A percentile compares a stretch with the other conserved stretches of the same genome.
These are phyloP conservation scores for Drosophila takahashii DNA, from an alignment of 1,140 invertebrate genomes.

Conservation along the genomic window DNA sequence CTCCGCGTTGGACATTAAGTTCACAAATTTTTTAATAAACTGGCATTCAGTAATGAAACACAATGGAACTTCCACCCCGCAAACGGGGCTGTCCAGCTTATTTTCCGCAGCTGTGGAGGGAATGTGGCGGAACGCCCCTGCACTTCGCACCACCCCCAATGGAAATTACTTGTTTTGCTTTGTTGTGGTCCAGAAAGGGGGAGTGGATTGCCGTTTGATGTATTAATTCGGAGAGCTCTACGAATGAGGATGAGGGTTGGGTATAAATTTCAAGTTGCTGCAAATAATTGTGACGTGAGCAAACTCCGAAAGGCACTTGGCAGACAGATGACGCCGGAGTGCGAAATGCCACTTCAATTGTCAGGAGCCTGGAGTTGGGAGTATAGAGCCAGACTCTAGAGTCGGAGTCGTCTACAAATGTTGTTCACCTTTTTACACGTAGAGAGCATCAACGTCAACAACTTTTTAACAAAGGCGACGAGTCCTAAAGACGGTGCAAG, in stretches of 20 bases:
- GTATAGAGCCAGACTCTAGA: conserved; percentile 22
- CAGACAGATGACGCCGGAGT: conserved; percentile 63
- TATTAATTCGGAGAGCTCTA: conserved; percentile 55
- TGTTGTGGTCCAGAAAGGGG: conserved; percentile 55
- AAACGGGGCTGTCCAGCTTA: conserved; percentile 20
- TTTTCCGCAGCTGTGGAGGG: conserved; percentile 9
- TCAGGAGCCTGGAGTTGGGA: conserved; percentile 28
- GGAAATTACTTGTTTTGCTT: conserved; percentile 71
- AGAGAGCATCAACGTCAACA: conserved; percentile 79
- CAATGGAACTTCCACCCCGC: conserved; percentile 44
- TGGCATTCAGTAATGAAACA: conserved; percentile 66
- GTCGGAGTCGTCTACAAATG: conserved; percentile 68
- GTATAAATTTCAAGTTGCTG: conserved; percentile 79
- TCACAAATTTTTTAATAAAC: conserved; percentile 82
- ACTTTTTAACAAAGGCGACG: conserved; percentile 74
- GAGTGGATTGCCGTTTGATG: conserved; percentile 54
- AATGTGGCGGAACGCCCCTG: conserved; percentile 37
- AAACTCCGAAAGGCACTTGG: conserved; percentile 67
- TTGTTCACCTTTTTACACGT: conserved; percentile 82
- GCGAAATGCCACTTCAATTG: conserved; percentile 76
- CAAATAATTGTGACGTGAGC: conserved; percentile 80
- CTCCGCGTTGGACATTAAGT: conserved; percentile 48
- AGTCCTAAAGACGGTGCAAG: conserved; percentile 14
- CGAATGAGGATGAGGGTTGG: neutral
- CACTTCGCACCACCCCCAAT: conserved; percentile 40